Percentiles rank a stretch among this genome's conserved stretches.
Conservation (phyloP, 2,797 vertebrate species). For the Ceryle rudis region DNA sequence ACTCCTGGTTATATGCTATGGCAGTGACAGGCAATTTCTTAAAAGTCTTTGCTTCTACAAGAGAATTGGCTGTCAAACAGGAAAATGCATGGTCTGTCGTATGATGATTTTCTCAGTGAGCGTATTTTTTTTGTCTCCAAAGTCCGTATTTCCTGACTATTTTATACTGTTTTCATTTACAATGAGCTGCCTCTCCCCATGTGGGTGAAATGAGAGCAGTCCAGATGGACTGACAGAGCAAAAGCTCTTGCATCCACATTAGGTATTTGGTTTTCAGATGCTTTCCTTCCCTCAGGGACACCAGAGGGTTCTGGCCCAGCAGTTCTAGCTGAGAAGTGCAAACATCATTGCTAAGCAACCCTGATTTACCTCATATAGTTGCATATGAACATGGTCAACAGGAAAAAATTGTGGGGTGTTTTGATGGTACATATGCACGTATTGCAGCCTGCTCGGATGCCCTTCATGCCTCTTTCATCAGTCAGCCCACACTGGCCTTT, state of each 20-base stretch:
- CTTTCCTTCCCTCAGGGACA: not conserved
- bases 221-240: not conserved
- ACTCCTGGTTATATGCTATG: accelerated
- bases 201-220: not conserved
- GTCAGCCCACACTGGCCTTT: not conserved
- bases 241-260: not conserved
- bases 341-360: conserved; percentile 7
- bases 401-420: not conserved
- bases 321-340: not conserved
- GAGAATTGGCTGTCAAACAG: not conserved
- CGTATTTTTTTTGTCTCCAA: not conserved
- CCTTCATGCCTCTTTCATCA: not conserved
- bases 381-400: not conserved
- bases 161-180: not conserved
- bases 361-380: not conserved
- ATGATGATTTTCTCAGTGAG: not conserved
- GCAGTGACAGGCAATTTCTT: not conserved
- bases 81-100: not conserved
- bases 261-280: not conserved
- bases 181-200: accelerated
- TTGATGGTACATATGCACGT: not conserved
- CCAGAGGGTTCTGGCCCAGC: not conserved
- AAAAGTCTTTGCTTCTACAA: not conserved
- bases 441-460: not conserved
- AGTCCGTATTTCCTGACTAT: not conserved